These are phyloP conservation scores for Xenops minutus DNA, from an alignment of 2,797 vertebrate species.

Conservation along the genomic window DNA sequence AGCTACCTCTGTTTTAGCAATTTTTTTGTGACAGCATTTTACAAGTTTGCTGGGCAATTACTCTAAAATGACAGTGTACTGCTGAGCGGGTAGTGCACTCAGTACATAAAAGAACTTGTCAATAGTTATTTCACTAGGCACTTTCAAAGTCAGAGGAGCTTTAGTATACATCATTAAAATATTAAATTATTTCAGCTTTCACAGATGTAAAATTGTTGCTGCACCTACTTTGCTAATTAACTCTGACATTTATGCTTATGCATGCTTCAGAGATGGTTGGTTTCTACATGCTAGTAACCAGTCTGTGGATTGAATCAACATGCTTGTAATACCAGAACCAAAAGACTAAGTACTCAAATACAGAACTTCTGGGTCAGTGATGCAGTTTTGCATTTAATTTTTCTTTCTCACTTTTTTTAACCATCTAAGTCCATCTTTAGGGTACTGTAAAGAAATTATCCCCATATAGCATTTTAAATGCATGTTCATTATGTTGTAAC, in stretches of 20 bases:
- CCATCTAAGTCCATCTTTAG: neutral
- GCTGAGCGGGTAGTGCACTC: conserved; percentile 41
- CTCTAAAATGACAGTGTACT: conserved; percentile 66
- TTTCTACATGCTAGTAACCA: neutral
- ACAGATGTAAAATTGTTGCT: conserved; percentile 26
- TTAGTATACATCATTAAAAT: conserved; percentile 44
- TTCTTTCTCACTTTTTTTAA: neutral
- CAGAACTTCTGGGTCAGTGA: neutral
- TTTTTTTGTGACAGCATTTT: conserved; percentile 74
- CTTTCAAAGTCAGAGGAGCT: conserved; percentile 26
- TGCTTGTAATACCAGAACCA: neutral
- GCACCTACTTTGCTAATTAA: conserved; percentile 26
- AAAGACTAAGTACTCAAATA: neutral
- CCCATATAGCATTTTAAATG: neutral
- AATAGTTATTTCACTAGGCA: conserved; percentile 33
- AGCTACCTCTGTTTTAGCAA: conserved; percentile 74
- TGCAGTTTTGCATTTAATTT: neutral
- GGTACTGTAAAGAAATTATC: neutral
- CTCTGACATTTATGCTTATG: neutral
- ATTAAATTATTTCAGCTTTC: conserved; percentile 60
- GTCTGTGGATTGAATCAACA: neutral
- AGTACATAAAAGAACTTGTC: conserved; percentile 58
- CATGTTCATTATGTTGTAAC: neutral
- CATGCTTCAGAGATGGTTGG: neutral
- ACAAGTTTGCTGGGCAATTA: conserved; percentile 65